A percentile compares a stretch with the other conserved stretches of the same genome.
phyloP scores from a whole-genome alignment of 2,888 invertebrate genomes.

The Tridacna gigas region DNA sequence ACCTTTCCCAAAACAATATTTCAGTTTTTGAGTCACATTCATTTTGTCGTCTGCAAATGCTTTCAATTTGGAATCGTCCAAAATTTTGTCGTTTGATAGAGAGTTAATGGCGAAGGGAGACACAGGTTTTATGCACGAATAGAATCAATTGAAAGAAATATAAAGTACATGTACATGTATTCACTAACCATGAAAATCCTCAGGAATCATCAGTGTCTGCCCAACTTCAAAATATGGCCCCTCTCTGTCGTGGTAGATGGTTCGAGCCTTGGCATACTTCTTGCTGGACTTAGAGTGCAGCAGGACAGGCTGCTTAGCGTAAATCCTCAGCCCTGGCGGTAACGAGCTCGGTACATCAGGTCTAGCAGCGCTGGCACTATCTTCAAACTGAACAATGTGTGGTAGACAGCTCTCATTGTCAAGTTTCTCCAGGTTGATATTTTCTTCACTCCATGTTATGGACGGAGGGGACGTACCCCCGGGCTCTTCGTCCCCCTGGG shows the following conservation, averaged over 20 bases:
- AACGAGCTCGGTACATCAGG: constrained; percentile 27
- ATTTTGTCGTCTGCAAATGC: no score
- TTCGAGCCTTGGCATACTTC: constrained; percentile 71
- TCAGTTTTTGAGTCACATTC: no score
- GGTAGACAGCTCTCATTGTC: constrained; percentile 50
- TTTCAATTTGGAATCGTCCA: no score
- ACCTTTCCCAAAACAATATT: no score
- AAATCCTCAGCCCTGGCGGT: constrained; percentile 71
- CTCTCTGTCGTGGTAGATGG: constrained; percentile 73
- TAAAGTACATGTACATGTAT: no score
- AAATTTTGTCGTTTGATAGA: no score
- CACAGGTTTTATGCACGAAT: no score
- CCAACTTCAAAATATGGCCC: constrained; percentile 79
- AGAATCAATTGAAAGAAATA: no score
- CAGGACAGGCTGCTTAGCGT: constrained; percentile 72
- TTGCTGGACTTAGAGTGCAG: constrained; percentile 64
- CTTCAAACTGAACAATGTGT: constrained; percentile 50
- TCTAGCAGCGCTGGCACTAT: constrained; percentile 19
- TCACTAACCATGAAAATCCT: constrained; percentile 20
- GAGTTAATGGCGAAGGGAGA: no score
- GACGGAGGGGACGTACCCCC: neutral
- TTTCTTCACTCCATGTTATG: constrained; percentile 53
- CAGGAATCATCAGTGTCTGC: constrained; percentile 77
- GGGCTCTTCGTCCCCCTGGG: neutral
- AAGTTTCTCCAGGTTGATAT: constrained; percentile 21